Base-by-base conservation (phyloP, 2,797 vertebrate species). In the Tapera naevia region DNA sequence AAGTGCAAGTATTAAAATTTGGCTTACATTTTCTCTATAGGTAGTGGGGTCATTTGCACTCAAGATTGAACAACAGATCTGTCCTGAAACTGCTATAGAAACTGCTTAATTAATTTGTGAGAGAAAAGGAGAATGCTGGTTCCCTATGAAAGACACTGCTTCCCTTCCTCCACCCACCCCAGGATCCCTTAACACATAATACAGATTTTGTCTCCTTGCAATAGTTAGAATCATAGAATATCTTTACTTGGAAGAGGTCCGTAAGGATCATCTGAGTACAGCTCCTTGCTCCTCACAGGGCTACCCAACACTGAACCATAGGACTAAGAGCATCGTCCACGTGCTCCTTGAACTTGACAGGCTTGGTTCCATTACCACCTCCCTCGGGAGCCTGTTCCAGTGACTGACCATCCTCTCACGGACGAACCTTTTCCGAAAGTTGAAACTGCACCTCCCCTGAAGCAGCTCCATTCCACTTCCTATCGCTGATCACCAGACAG, bases 1-100 rank as follows among this genome's bases (percentile, higher is more conserved):
- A 80, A 88, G n/a, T 64, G 33, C 64, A 94, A 84, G 43, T 80
- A 80, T 65, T 75, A 69, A 80, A 78, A 75, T 69, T 24, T 58
- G 50, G 25, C 24, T 80, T 60, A 18, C 3, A 19, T 87, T 58
- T 93, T 80, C 65, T 61, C 33, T 88, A 1, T 9, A 60, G 35
- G 74, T 64, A 78, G 71, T 22, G 24, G n/a, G 14, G 27, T 75
- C 50, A 41, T 32, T 81, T 54, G 30, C 53, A 89, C 41, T 58
- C 2, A 89, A 88, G 41, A 88, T 7, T 48, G 23, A 62, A 71
- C 14, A 80, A 83, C 9, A 39, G 30, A 74, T 67, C 33, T 74
- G 80, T 13, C 37, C 35, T 61, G 53, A 65, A 53, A 53, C 45
- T 69, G 80, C 51, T 84, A 23, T 4, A 79, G 70, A n/a, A n/a